Evolutionary conservation across 2,797 vertebrate genomes (phyloP), one percentile per base, ranked within the genome.

Genomic region (Enteromius treurensis): DNA sequence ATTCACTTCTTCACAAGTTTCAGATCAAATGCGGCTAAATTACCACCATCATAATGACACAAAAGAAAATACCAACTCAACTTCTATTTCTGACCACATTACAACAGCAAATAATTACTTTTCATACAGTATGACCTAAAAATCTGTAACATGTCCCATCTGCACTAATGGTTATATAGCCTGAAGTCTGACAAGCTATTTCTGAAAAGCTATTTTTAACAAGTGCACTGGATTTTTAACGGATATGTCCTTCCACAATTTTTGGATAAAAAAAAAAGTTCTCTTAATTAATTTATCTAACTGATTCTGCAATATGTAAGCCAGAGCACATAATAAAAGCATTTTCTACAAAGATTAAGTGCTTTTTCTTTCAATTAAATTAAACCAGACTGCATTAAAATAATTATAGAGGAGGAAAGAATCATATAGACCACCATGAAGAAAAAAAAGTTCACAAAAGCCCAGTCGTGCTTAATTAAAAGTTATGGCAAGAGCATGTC

Each of bases 291-390:
- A 26, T 55, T 6, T 55, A 45, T 68, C 17, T 23, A 37, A 76
- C 34, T 42, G n/a, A 75, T 42, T 73, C 23, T 51, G 60, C n/a
- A 21, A 65, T 51, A 40, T 76, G 53, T 68, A 68, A 76, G 60
- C 11, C 10, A 29, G 60, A 82, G 47, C 23, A 75, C 58, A 75
- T 65, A 49, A 74, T 81, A 64, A 65, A 65, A 65, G 45, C n/a
- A 74, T 3, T 15, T 51, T 65, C 29, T 53, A 23, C 11, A 26
- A 81, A 34, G 13, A 74, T 81, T 26, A 49, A 62, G 58, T 74
- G 55, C 45, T 75, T 75, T 81, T 74, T 51, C 15, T 71, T 40
- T 53, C n/a, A 81, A 75, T 74, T 81, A 81, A 81, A 75, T 74
- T 81, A 81, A 65, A 65, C n/a, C 45, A 65, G 32, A 75, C 14